A percentile compares a stretch with the other conserved stretches of the same genome.
These are phyloP conservation scores for Leptoteleia sp. DNA, from an alignment of 1,140 invertebrate species.

Conservation along the genomic window DNA sequence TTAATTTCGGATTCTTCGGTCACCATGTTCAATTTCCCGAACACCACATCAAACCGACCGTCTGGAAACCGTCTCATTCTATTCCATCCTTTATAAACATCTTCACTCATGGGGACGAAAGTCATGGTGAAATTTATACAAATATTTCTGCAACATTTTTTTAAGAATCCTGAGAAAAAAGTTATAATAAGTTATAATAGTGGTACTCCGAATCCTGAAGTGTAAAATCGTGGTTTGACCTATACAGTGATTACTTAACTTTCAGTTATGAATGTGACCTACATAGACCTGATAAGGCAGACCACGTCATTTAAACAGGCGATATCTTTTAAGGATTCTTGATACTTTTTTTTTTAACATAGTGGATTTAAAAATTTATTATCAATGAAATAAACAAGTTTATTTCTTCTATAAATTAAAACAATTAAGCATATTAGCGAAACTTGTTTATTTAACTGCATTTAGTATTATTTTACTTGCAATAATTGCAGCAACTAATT, in stretches of 20 bases:
- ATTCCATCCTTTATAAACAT: conserved; percentile 42
- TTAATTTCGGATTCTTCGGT: conserved; percentile 49
- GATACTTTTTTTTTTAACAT: no score
- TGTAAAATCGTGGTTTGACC: conserved; percentile 33
- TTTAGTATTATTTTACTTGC: no score
- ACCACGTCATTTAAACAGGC: conserved; percentile 24
- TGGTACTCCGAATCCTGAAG: conserved; percentile 15
- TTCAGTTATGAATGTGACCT: conserved; percentile 29
- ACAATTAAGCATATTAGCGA: no score
- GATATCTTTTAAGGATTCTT: conserved; percentile 1
- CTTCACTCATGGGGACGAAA: conserved; percentile 46
- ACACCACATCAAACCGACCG: conserved; percentile 23
- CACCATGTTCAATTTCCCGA: conserved; percentile 31
- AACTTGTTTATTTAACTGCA: no score
- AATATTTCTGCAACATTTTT: background rate
- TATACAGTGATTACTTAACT: conserved; percentile 41
- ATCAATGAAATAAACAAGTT: no score
- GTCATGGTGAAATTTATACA: conserved; percentile 31
- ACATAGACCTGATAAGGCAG: conserved; percentile 40
- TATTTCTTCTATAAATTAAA: no score
- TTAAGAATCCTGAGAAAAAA: background rate
- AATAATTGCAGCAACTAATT: no score
- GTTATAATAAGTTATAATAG: background rate
- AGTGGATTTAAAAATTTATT: no score
- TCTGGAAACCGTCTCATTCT: conserved; percentile 14